Evolutionary conservation across 2,888 invertebrate genomes (phyloP).

Genomic region (Drosophila infuscata): DNA sequence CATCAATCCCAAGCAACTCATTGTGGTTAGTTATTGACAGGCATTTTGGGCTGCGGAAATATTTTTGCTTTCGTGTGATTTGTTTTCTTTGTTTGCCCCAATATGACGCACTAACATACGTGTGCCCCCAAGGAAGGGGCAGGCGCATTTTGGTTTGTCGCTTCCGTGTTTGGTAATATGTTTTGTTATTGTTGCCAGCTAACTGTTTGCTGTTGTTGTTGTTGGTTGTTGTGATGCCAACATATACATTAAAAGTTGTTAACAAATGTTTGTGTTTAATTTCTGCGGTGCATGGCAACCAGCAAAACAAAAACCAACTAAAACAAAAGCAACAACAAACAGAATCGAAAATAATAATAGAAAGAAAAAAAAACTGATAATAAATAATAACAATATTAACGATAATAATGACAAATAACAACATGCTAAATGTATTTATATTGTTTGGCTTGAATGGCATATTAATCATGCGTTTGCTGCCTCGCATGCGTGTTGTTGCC

Average conservation of each 20-base stretch:
- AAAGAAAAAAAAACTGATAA: constrained; percentile 30
- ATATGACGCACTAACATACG: constrained; percentile 5
- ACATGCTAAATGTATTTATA: constrained; percentile 31
- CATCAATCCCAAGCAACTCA: constrained; percentile 20
- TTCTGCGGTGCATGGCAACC: constrained; percentile 62
- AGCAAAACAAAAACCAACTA: background rate
- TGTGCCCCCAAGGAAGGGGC: background rate
- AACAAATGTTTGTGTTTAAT: constrained; percentile 72
- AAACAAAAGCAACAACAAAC: background rate
- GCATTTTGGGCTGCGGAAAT: background rate
- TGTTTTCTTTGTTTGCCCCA: constrained; percentile 11
- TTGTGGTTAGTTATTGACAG: constrained; percentile 42
- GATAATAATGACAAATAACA: constrained; percentile 40
- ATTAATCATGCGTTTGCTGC: constrained; percentile 45
- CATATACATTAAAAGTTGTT: constrained; percentile 53
- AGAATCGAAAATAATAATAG: constrained; percentile 23
- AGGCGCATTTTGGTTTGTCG: constrained; percentile 29
- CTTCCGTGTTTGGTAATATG: constrained; percentile 26
- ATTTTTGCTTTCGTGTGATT: constrained; percentile 6
- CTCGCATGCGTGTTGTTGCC: constrained; percentile 68
- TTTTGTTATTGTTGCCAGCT: constrained; percentile 23
- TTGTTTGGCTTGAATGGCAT: constrained; percentile 60
- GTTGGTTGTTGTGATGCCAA: constrained; percentile 22
- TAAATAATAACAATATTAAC: constrained; percentile 38
- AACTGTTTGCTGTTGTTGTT: background rate